Base-by-base conservation (phyloP, 2,797 vertebrate genomes). In the Pangasius macronema region DNA sequence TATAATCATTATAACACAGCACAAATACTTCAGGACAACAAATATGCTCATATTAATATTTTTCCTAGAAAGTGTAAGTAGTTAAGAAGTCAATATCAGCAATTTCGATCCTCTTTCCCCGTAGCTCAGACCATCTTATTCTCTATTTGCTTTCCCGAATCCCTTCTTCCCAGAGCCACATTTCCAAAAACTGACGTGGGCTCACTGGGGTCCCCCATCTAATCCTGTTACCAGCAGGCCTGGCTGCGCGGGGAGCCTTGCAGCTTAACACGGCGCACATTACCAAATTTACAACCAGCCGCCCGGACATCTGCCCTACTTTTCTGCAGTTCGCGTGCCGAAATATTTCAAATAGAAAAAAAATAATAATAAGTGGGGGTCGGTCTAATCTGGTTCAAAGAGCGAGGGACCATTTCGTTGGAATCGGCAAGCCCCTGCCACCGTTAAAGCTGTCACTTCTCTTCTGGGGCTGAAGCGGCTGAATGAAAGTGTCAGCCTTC, bases 231-330 rank as follows among this genome's bases (percentile, higher is more conserved):
- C 95, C 95, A 95, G 93, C 93, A 94, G 93, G 95, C 93, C 94
- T 86, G 91, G 90, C 91, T 87, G 87, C 86, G 81, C 39, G 72
- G 93, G 93, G 92, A 89, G 91, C 89, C 89, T 87, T 89, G 87
- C 93, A 96, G 96, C 96, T 97, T 97, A 97, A 96, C 92, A 87
- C 93, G 91, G 94, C 79, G 93, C 95, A 96, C 96, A 96, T 95
- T 95, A 95, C 95, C 93, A 87, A 96, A 96, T 97, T 96, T 97
- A 96, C 93, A 94, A 95, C 94, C 96, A 96, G 96, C 95, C 96
- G 87, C 91, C 96, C 93, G 92, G 97, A 97, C 97, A 98, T 97
- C 97, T 98, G 97, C 94, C 97, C 96, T 96, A 95, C 94, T 97
- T 97, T 88, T 97, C 93, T 88, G 91, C 88, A 85, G 13, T 93